Conservation (phyloP, 2,113 vertebrate species). For the Syrrhaptes paradoxus region DNA sequence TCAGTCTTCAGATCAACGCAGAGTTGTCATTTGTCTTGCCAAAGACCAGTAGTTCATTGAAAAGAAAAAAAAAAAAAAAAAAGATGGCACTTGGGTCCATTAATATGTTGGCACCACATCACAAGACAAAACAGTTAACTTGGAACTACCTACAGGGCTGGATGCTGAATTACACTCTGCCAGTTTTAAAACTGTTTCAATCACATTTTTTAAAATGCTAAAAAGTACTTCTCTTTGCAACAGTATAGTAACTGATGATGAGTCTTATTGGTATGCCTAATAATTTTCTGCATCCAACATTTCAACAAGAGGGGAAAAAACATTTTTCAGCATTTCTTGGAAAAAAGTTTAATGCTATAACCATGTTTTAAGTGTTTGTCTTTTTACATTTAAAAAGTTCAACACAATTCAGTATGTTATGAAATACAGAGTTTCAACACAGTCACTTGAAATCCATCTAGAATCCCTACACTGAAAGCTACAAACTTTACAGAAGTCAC, state of each 20-base stretch:
- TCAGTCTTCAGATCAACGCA: not conserved
- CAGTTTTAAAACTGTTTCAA: not conserved
- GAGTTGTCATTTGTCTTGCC: not conserved
- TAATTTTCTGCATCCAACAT: not conserved
- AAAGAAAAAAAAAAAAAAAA: not conserved
- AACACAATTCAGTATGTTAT: not conserved
- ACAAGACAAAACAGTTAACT: not conserved
- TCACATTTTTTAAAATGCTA: not conserved
- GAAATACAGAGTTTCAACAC: not conserved
- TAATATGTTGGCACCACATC: not conserved
- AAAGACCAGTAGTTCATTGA: not conserved
- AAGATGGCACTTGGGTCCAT: not conserved
- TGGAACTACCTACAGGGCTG: not conserved
- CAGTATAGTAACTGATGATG: not conserved
- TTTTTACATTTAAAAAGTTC: not conserved
- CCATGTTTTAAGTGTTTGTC: not conserved
- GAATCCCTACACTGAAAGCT: not conserved
- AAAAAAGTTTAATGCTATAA: not conserved
- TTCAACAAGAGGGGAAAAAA: not conserved
- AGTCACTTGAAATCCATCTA: not conserved
- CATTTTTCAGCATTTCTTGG: not conserved
- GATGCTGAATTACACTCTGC: not conserved
- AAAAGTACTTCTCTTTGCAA: not conserved
- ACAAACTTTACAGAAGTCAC: not conserved
- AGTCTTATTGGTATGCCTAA: not conserved